phyloP scores from a whole-genome alignment of 1,140 invertebrate species.

The Coboldia fuscipes region DNA sequence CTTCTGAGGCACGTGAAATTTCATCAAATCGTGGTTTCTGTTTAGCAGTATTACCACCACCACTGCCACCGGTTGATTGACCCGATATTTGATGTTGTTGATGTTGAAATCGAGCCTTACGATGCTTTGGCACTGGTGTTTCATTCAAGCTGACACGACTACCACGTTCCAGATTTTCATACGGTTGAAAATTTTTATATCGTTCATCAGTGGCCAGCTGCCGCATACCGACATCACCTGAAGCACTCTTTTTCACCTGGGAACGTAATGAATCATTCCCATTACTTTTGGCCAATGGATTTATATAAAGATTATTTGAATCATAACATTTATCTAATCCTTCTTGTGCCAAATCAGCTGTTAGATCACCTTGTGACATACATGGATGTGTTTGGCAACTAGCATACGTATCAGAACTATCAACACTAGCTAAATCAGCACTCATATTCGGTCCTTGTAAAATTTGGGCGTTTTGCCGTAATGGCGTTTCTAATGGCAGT shows the following conservation, averaged over 20 bases:
- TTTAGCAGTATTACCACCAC: conserved; percentile 4
- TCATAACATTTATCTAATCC: conserved; percentile 24
- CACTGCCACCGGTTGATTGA: conserved; percentile 7
- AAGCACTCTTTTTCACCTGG: conserved; percentile 53
- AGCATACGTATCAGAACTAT: conserved; percentile 81
- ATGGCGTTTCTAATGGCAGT: conserved; percentile 14
- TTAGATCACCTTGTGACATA: conserved; percentile 61
- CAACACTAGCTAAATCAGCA: conserved; percentile 46
- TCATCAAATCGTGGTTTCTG: conserved; percentile 17
- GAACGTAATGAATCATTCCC: conserved; percentile 13
- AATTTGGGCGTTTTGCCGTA: conserved; percentile 10
- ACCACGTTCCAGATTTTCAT: conserved; percentile 27
- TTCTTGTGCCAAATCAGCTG: conserved; percentile 36
- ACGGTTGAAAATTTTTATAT: conserved; percentile 21
- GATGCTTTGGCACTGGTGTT: conserved; percentile 51
- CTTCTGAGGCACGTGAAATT: conserved; percentile 24
- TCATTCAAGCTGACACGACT: conserved; percentile 41
- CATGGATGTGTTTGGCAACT: conserved; percentile 90
- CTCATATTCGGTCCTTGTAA: conserved; percentile 24
- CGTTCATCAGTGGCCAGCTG: conserved; percentile 23
- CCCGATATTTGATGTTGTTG: conserved; percentile 9
- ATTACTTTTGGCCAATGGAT: conserved; percentile 50
- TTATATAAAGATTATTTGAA: conserved; percentile 73
- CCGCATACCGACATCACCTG: conserved; percentile 42
- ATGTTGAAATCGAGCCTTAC: conserved; percentile 70